A percentile compares a stretch with the other conserved stretches of the same genome.
Conservation (phyloP, 2,888 invertebrate genomes). For the Campopleginae sp. region DNA sequence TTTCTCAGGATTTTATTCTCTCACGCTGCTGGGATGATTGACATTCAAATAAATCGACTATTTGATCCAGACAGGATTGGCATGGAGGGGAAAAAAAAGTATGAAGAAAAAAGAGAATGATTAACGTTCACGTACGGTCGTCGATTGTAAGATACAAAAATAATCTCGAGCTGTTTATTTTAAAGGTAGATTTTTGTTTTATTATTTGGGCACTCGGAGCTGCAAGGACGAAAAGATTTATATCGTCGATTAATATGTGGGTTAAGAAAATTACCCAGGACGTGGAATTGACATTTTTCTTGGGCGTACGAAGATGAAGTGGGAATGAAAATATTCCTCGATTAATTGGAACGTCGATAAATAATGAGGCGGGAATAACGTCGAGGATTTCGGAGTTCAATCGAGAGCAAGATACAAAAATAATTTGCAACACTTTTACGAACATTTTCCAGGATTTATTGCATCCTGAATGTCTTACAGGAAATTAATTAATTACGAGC, state of each 20-base stretch:
- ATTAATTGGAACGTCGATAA: background rate
- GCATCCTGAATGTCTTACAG: conserved; percentile 5
- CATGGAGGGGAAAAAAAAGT: background rate
- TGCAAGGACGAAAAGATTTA: conserved; percentile 11
- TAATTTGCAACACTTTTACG: conserved; percentile 32
- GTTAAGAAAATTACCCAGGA: background rate
- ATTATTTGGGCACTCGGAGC: background rate
- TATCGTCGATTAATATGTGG: background rate
- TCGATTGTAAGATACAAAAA: conserved; percentile 49
- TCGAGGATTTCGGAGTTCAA: background rate
- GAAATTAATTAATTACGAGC: background rate
- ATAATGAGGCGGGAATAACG: background rate
- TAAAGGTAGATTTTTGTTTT: background rate
- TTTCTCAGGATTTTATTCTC: background rate
- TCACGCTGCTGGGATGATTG: no score
- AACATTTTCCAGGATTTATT: background rate
- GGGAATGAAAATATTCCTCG: background rate
- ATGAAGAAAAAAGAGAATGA: conserved; percentile 31
- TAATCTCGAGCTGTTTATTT: conserved; percentile 32
- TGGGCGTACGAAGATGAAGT: background rate
- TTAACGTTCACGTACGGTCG: conserved; percentile 25
- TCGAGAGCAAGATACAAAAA: conserved; percentile 38
- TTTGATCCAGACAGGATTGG: conserved; percentile 4
- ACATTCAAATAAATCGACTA: background rate
- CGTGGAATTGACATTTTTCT: conserved; percentile 11